Percentiles rank a stretch among this genome's conserved stretches.
phyloP scores from a whole-genome alignment of 2,797 vertebrate genomes.

The Esox lucius region DNA sequence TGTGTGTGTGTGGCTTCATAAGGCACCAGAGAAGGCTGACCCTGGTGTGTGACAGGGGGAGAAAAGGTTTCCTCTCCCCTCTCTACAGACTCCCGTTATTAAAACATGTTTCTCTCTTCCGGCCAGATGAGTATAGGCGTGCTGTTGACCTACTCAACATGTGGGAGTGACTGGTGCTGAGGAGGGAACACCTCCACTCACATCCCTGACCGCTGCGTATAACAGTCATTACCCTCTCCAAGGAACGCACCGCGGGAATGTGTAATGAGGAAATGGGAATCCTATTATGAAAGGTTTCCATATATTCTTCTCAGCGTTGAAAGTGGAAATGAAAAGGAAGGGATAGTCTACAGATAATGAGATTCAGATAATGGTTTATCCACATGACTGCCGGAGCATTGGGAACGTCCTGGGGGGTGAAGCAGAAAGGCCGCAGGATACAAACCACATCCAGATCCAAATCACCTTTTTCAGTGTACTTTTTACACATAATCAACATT shows the following conservation, averaged over 20 bases:
- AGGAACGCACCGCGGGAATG: not conserved
- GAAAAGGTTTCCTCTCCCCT: constrained; percentile 60
- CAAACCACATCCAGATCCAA: not conserved
- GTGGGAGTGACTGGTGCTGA: not conserved
- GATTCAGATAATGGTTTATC: not conserved
- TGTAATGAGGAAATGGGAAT: not conserved
- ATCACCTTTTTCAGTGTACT: too few species aligned
- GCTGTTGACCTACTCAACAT: constrained; percentile 38
- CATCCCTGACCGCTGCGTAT: not conserved
- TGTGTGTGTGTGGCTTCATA: constrained; percentile 28
- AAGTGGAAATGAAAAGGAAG: not conserved
- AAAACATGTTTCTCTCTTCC: constrained; percentile 68
- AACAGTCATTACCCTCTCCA: not conserved
- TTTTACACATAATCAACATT: too few species aligned
- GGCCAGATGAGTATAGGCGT: constrained; percentile 56
- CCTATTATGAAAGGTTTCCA: not conserved
- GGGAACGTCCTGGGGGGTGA: not conserved
- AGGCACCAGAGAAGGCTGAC: constrained; percentile 49
- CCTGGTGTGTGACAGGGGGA: constrained; percentile 31
- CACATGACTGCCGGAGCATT: not conserved
- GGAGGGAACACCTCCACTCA: not conserved
- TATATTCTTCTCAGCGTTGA: not conserved
- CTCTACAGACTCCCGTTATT: constrained; percentile 64
- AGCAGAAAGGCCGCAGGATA: not conserved
- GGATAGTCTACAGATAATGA: not conserved